Evolutionary conservation across 2,888 invertebrate genomes (phyloP), one percentile per base, ranked within the genome.

Genomic region (Minunthozetes semirufus): DNA sequence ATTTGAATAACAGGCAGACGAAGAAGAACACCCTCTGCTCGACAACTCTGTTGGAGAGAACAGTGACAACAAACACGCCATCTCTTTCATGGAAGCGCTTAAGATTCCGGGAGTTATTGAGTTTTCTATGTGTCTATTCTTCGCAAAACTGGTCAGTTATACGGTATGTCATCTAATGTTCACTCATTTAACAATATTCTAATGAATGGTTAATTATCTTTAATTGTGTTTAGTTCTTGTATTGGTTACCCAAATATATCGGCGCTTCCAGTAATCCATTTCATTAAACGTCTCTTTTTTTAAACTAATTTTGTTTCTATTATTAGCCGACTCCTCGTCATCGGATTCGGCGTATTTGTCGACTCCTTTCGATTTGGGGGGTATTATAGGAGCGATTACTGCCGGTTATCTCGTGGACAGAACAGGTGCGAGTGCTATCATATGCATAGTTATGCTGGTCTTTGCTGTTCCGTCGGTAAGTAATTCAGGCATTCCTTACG

Each of bases 141-240:
- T 97, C 84, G 92, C 95, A 17, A 98, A 98, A 84, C 87, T 97
- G 53, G 96, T 97, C 81, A 93, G 93, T 83, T 97, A 98, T 82
- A 97, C 96, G 33, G 33, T 33, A 5, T 33, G 33, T 33, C 33
- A 33, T 33, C 33, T 8, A 33, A 5, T 33, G 33, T 3, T 8
- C 33, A 33, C 33, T 33, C 33, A 33, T 33, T 33, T 33, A 5
- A 33, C 33, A 8, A 33, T 33, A 33, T 33, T n/a, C n/a, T 33
- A 33, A 33, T 5, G 33, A 33, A 33, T 33, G 33, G 8, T 33
- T 33, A 33, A 33, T 33, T 33, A 33, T 33, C 8, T 33, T 5
- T 33, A n/a, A n/a, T n/a, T n/a, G n/a, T 33, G 33, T 33, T 33
- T 8, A 33, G 76, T 97, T 97, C 85, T 87, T 97, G 71, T 97